Evolutionary conservation across 2,113 vertebrate genomes (phyloP), one percentile per base, ranked within the genome.

Genomic region (Cisticola juncidis): DNA sequence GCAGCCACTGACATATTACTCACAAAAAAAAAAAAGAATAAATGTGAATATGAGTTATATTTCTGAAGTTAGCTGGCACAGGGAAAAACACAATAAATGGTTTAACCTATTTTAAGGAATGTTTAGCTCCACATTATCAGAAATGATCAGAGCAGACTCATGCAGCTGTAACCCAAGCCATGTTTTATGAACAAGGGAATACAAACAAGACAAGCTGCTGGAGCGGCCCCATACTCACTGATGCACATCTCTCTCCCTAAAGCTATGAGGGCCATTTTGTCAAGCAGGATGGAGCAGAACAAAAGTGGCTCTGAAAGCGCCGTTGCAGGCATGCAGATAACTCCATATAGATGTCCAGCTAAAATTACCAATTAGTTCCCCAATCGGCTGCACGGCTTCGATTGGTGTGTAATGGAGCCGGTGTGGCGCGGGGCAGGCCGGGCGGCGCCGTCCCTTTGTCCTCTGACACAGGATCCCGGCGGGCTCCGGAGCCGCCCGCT

Each of bases 321-420:
- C 60, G 92, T 96, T 94, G 91, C 81, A 96, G 98, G 90, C 92
- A 94, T 90, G 97, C 97, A 97, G 97, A 98, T 97, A 97, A 97
- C 98, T 97, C 97, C 97, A 97, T 96, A 98, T 96, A 98, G 98
- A 99, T 97, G 98, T 97, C 97, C 98, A 98, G 98, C 98, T 99
- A 99, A 98, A 99, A 98, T 99, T 99, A 99, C 99, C 99, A 99
- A 99, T 99, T 99, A 99, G 98, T 97, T 99, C 98, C 98, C 98
- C 98, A 98, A 99, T 98, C 98, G 99, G 98, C 98, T 98, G 98
- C 98, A 97, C 97, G 87, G 97, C 98, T 99, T 99, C 98, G 98
- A 99, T 99, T 98, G 99, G 99, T 98, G 97, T 98, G 98, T 98
- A 98, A 99, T 98, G 98, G 98, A 99, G 98, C 98, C 98, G 98